Evolutionary conservation across 2,888 invertebrate genomes (phyloP).

Genomic region (Polylopha cassiicola): DNA sequence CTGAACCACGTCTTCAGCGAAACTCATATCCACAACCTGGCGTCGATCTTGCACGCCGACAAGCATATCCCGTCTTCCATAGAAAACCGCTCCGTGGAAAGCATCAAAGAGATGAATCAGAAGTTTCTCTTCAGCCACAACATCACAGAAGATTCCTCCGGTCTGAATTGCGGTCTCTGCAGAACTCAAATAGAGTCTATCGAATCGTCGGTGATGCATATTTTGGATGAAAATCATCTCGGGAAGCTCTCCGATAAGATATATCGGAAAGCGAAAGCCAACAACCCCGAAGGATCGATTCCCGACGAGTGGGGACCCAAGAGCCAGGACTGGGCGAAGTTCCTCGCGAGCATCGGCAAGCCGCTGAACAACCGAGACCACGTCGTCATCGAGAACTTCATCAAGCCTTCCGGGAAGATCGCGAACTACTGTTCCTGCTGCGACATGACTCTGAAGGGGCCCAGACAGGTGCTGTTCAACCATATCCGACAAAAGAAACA

Average conservation of each 20-base stretch:
- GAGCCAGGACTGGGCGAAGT: constrained; percentile 67
- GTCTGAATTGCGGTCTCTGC: constrained; percentile 51
- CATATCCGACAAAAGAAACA: constrained; percentile 72
- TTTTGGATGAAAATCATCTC: constrained; percentile 64
- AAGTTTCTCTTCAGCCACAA: constrained; percentile 56
- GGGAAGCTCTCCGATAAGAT: constrained; percentile 60
- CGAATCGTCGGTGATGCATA: constrained; percentile 55
- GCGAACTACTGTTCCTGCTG: constrained; percentile 66
- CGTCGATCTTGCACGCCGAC: constrained; percentile 59
- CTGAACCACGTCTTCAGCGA: constrained; percentile 68
- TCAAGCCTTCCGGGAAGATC: constrained; percentile 64
- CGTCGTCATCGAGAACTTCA: constrained; percentile 68
- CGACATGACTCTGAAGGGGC: constrained; percentile 67
- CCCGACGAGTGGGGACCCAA: constrained; percentile 71
- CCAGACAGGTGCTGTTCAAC: constrained; percentile 65
- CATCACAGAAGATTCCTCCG: constrained; percentile 38
- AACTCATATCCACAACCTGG: constrained; percentile 61
- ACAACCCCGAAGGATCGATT: constrained; percentile 50
- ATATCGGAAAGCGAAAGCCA: constrained; percentile 51
- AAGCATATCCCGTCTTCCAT: constrained; percentile 53
- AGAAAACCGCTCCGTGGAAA: constrained; percentile 48
- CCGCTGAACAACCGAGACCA: constrained; percentile 60
- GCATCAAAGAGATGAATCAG: constrained; percentile 58
- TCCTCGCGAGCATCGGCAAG: constrained; percentile 63
- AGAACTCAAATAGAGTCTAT: constrained; percentile 43